These are phyloP conservation scores for Semotilus atromaculatus DNA, from an alignment of 2,797 vertebrate genomes.

Conservation along the genomic window DNA sequence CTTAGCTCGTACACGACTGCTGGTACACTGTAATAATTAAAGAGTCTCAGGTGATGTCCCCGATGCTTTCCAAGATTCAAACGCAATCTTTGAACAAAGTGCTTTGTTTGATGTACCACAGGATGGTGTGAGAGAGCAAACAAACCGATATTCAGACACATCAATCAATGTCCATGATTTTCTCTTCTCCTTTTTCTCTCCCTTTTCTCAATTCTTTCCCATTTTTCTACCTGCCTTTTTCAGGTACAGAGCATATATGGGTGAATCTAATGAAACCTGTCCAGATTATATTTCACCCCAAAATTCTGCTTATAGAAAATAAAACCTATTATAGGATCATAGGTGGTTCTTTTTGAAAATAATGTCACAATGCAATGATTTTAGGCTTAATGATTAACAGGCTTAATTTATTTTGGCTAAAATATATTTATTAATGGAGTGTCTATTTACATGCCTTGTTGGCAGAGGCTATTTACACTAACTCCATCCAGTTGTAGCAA, in stretches of 20 bases:
- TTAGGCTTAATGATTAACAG: background rate
- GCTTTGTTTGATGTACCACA: slow-evolving; percentile 83
- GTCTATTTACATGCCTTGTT: background rate
- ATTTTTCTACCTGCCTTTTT: slow-evolving; percentile 75
- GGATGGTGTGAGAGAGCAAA: slow-evolving; percentile 71
- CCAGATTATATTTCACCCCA: background rate
- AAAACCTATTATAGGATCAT: background rate
- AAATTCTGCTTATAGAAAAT: background rate
- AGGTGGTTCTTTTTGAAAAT: background rate
- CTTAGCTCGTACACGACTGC: background rate
- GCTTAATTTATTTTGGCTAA: background rate
- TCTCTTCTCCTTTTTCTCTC: slow-evolving; percentile 27
- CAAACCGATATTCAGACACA: slow-evolving; percentile 52
- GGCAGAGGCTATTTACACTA: too few species aligned
- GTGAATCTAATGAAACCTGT: slow-evolving; percentile 70
- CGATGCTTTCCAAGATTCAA: slow-evolving; percentile 37
- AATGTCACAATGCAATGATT: background rate
- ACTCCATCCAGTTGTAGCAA: too few species aligned
- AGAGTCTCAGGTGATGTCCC: slow-evolving; percentile 50
- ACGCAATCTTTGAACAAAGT: slow-evolving; percentile 78
- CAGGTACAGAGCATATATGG: slow-evolving; percentile 92
- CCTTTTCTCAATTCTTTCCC: slow-evolving; percentile 15
- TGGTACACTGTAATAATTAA: slow-evolving; percentile 32
- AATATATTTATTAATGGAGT: background rate
- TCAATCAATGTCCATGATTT: slow-evolving; percentile 24